Evolutionary conservation across 2,888 invertebrate genomes (phyloP).

Genomic region (Tribolium freemani): DNA sequence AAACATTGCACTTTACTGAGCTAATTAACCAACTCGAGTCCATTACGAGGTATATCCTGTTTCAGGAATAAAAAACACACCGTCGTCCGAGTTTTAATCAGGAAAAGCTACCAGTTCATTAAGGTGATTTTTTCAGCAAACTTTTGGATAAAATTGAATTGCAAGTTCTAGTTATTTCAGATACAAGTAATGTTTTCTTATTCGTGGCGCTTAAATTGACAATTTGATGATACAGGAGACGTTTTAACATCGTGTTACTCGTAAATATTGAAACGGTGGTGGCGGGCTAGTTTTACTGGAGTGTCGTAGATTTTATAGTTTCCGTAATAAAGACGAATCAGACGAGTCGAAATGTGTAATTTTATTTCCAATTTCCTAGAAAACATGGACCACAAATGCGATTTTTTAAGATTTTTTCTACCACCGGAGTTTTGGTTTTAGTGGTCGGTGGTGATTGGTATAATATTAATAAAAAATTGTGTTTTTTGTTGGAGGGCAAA

Average conservation of each 20-base stretch:
- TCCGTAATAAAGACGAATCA: conserved; percentile 10
- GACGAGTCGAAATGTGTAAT: conserved; percentile 4
- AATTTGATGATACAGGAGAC: neutral
- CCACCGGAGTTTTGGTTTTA: no score
- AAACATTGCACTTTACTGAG: conserved; percentile 32
- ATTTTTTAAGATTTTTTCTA: neutral
- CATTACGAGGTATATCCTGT: conserved; percentile 22
- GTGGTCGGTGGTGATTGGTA: no score
- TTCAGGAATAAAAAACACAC: conserved; percentile 16
- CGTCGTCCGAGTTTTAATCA: conserved; percentile 18
- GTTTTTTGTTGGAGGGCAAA: no score
- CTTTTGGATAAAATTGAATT: conserved; percentile 6
- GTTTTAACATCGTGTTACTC: conserved; percentile 13
- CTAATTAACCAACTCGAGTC: conserved; percentile 27
- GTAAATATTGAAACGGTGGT: neutral
- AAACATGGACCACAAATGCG: conserved; percentile 1
- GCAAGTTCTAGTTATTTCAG: conserved; percentile 10
- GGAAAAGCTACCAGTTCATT: conserved; percentile 16
- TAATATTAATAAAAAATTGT: no score
- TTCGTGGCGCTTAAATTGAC: conserved; percentile 12
- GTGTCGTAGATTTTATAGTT: conserved; percentile 1
- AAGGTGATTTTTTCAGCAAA: conserved; percentile 7
- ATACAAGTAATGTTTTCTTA: conserved; percentile 15
- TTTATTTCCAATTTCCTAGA: neutral
- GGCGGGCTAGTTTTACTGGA: neutral